Percentiles rank a stretch among this genome's conserved stretches.
Conservation (phyloP, 2,113 vertebrate species). For the Glaucidium brasilianum region DNA sequence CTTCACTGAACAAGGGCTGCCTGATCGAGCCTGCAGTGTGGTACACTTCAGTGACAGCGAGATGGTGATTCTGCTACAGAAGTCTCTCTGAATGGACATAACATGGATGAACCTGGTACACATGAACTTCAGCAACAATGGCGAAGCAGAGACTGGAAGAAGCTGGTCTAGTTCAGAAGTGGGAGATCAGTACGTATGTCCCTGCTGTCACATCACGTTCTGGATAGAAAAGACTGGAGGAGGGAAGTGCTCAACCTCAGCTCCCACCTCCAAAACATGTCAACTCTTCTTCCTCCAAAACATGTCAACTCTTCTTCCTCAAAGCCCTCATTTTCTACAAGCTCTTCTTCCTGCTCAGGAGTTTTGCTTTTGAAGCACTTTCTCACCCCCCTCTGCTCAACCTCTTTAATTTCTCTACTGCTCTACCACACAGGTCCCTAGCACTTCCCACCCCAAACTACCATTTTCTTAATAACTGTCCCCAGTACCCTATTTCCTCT, state of each 20-base stretch:
- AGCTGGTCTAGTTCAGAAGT: background rate
- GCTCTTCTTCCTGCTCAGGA: background rate
- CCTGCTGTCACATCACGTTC: background rate
- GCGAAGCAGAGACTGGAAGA: background rate
- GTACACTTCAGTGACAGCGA: fast-evolving
- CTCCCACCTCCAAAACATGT: background rate
- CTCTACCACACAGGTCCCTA: background rate
- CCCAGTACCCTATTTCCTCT: background rate
- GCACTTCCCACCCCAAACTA: background rate
- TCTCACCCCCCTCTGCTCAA: background rate
- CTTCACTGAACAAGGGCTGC: background rate
- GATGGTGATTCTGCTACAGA: background rate
- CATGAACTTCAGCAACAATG: background rate
- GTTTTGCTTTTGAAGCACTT: background rate
- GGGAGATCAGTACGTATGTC: background rate
- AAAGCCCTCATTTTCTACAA: background rate
- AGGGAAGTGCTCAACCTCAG: background rate
- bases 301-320: background rate
- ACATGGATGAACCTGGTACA: background rate
- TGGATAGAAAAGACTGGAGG: background rate
- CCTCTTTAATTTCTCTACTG: background rate
- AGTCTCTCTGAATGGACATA: background rate
- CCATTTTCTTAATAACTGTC: background rate
- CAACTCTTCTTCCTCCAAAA: background rate
- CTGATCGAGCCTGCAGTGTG: background rate